Evolutionary conservation across 2,797 vertebrate genomes (phyloP), one percentile per base, ranked within the genome.

Genomic region (Sebastes matsubarae): DNA sequence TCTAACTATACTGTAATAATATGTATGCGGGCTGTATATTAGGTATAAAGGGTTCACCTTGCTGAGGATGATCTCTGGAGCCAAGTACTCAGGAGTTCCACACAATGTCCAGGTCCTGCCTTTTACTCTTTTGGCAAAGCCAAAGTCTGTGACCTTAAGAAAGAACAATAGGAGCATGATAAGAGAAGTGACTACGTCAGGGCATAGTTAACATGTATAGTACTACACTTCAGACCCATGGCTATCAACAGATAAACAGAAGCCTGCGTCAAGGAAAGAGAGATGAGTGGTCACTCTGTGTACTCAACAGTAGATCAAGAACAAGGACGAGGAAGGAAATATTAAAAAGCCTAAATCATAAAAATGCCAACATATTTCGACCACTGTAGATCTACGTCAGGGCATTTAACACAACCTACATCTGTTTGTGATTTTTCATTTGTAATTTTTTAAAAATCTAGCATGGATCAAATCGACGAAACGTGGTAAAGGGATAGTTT

Each of bases 11-110:
- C 32, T 34, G n/a, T 42, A 20, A 8, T 20, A 59, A 55, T 4
- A 72, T 34, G 8, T 14, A n/a, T 20, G 27, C 14, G 8, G 8
- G 9, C 20, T 71, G 4, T 46, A 18, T 50, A 24, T n/a, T 52
- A 3, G 16, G 72, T 65, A 25, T 32, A 20, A 73, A 72, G 14
- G 58, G 18, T 70, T 85, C 87, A 98, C 99, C 98, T 99, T 99
- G 97, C 98, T 99, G 93, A 99, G 97, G 95, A 99, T 99, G 94
- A 99, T 99, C 96, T 99, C 99, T 86, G 98, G 99, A 91, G 99
- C 99, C 94, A 99, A 93, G 87, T 99, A 99, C 94, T 99, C 99
- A 85, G 99, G 99, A 91, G 99, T 99, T 74, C 99, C 99, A 93
- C 99, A 99, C 95, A 99, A 96, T 84, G 99, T 99, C 99, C 99